Base-by-base conservation (phyloP, 37 sponge, comb jelly and placozoan species). In the Mnemiopsis leidyi region DNA sequence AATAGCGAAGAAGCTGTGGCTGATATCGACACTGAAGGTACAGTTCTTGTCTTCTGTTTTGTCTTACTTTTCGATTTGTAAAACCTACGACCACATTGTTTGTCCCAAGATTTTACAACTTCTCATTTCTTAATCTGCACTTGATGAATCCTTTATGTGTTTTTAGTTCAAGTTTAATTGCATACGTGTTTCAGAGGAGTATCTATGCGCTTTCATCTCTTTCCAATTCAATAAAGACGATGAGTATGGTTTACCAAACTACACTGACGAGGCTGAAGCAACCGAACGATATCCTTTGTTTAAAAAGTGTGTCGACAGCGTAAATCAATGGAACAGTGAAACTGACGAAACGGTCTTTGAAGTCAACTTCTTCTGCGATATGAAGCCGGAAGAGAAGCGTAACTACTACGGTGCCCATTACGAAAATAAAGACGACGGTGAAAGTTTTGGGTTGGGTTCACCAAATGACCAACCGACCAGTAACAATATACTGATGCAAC, bases 401-500 rank as follows among this genome's bases (percentile, higher is more conserved):
- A 5, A 5, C 61, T 48, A 48, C 61, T 48, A 5, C 13, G 13
- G 61, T 13, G 61, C 61, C 13, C n/a, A n/a, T n/a, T n/a, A n/a
- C n/a, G n/a, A n/a, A n/a, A n/a, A n/a, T n/a, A n/a, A n/a, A n/a
- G 13, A 48, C 13, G 13, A 48, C 13, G 61, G 61, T 18, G 61
- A 48, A 48, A 48, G 61, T 13, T 48, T 48, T 48, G 61, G 61
- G 13, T 5, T 48, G 5, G 61, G 96, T 93, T 95, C 94, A 88
- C 76, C 94, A 48, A 48, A 5, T 48, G 61, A 48, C 9, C 9
- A 48, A 48, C 5, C 5, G 13, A 13, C 61, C 61, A 5, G 9
- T 18, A 48, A 48, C 13, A 18, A 5, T 48, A 48, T 48, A 13
- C 13, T 48, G 9, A 13, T 48, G 13, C 9, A 48, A 18, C 13